These are phyloP conservation scores for Diaperis boleti DNA, from an alignment of 2,888 invertebrate genomes.

Conservation along the genomic window DNA sequence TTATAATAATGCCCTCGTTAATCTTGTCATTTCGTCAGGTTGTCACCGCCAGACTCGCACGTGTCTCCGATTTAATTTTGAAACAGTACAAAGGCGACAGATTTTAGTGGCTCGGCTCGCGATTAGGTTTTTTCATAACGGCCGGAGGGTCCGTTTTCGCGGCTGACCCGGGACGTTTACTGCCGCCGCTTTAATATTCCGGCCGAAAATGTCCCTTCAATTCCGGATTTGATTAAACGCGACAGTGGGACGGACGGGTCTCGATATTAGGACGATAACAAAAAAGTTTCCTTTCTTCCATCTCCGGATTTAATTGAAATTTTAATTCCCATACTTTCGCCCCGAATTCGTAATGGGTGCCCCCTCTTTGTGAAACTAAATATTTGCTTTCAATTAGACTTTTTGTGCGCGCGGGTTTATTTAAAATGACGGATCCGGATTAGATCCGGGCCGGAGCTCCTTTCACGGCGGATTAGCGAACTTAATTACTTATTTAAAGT, in stretches of 20 bases:
- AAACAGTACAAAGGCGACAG: neutral
- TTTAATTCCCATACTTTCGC: constrained; percentile 26
- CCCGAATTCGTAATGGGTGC: constrained; percentile 4
- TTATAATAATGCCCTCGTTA: constrained; percentile 26
- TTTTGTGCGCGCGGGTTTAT: constrained; percentile 36
- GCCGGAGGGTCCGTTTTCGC: constrained; percentile 10
- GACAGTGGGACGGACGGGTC: too few species aligned
- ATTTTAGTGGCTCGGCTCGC: constrained; percentile 13
- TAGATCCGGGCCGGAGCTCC: constrained; percentile 42
- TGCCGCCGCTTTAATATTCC: constrained; percentile 15
- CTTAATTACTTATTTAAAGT: constrained; percentile 51
- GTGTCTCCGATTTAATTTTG: constrained; percentile 14
- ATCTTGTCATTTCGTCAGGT: constrained; percentile 26
- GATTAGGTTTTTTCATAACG: too few species aligned
- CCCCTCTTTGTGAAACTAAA: constrained; percentile 36
- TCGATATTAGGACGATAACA: too few species aligned
- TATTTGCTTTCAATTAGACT: constrained; percentile 51
- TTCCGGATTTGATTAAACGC: constrained; percentile 33
- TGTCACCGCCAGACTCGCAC: constrained; percentile 17
- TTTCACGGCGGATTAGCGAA: constrained; percentile 49
- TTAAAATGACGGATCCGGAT: constrained; percentile 40
- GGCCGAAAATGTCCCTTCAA: constrained; percentile 26
- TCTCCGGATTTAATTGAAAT: too few species aligned
- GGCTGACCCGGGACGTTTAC: too few species aligned
- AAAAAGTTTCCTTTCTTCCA: too few species aligned